A percentile compares a stretch with the other conserved stretches of the same genome.
Conservation (phyloP, 2,113 vertebrate genomes). For the Mirza zaza region DNA sequence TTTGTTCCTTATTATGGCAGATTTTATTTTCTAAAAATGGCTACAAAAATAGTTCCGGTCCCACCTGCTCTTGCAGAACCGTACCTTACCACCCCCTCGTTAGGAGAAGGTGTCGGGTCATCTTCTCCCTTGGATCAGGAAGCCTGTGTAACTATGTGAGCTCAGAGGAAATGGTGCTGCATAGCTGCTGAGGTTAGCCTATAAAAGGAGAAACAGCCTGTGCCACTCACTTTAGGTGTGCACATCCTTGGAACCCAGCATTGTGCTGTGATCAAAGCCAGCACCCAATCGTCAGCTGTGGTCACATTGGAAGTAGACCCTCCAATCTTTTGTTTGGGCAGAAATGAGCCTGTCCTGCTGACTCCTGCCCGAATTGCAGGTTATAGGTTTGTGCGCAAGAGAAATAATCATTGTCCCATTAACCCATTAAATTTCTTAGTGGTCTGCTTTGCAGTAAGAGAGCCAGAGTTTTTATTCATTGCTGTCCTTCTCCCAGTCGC, state of each 20-base stretch:
- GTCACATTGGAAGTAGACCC: background rate
- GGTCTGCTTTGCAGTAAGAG: background rate
- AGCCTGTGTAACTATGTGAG: background rate
- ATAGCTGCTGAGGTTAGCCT: background rate
- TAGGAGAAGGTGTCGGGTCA: background rate
- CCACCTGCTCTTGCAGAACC: background rate
- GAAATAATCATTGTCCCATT: background rate
- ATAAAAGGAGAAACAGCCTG: background rate
- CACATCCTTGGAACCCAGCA: background rate
- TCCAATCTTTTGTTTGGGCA: background rate
- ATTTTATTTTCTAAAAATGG: background rate
- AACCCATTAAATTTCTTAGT: background rate
- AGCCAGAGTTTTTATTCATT: background rate
- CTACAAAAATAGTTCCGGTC: background rate
- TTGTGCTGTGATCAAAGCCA: background rate
- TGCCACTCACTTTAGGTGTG: fast-evolving
- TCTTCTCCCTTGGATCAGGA: background rate
- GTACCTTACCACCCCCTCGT: background rate
- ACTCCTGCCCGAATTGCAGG: too few species aligned
- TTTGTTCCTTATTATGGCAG: background rate
- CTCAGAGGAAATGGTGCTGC: background rate
- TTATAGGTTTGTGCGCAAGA: background rate
- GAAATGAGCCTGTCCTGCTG: background rate
- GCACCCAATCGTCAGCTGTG: background rate
- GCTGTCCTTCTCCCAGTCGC: background rate